Evolutionary conservation across 2,888 invertebrate species (phyloP).

Genomic region (Tridacna gigas): DNA sequence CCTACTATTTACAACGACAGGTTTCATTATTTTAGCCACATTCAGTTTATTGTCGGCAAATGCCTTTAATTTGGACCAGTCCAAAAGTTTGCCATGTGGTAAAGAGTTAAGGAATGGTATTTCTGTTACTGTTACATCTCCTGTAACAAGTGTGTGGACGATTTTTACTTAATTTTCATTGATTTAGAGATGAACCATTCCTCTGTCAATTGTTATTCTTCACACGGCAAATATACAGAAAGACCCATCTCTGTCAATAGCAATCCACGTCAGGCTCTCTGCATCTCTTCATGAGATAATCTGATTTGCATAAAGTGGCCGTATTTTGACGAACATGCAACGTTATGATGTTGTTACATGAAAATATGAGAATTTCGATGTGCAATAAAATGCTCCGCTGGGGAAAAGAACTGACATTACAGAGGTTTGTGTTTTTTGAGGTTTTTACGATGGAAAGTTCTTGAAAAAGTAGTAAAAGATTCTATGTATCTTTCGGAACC

Average conservation of each 20-base stretch:
- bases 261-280: constrained; percentile 48
- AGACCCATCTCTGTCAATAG: constrained; percentile 52
- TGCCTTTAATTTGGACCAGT: no score
- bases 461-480: no score
- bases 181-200: constrained; percentile 41
- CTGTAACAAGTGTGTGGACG: constrained; percentile 24
- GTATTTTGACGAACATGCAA: constrained; percentile 54
- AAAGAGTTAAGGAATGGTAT: no score
- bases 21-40: no score
- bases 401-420: constrained; percentile 13
- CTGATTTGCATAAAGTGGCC: constrained; percentile 59
- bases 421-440: no score
- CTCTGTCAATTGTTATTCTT: constrained; percentile 55
- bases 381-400: constrained; percentile 23
- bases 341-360: constrained; percentile 40
- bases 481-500: no score
- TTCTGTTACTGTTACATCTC: not conserved
- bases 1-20: no score
- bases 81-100: no score
- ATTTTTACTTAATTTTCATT: constrained; percentile 58
- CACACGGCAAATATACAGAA: constrained; percentile 32
- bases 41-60: no score
- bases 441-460: no score
- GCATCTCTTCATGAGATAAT: constrained; percentile 55
- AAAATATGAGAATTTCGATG: constrained; percentile 26